Conservation (phyloP, 2,888 invertebrate species). For the Nasonovia ribisnigri region DNA sequence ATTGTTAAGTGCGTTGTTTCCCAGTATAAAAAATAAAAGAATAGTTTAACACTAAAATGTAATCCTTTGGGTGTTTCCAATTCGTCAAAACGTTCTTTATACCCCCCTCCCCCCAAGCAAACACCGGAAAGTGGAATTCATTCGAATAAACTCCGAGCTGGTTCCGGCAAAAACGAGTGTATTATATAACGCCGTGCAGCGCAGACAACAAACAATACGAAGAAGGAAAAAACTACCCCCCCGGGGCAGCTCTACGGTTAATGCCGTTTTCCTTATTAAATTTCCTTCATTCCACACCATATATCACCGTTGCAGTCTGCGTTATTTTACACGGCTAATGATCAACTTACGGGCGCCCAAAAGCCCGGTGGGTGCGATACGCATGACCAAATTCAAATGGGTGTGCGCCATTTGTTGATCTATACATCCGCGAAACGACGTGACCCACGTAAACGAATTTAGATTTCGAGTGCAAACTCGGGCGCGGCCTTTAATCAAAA, state of each 20-base stretch:
- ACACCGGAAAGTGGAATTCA: background rate
- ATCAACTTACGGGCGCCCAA: background rate
- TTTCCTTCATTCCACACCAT: slow-evolving; percentile 3
- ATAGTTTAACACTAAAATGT: background rate
- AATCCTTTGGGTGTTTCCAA: too few species aligned
- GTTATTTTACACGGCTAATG: slow-evolving; percentile 15
- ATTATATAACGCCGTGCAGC: background rate
- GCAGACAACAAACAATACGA: background rate
- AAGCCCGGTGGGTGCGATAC: slow-evolving; percentile 2
- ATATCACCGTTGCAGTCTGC: background rate
- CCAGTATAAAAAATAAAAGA: background rate
- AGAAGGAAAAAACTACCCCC: background rate
- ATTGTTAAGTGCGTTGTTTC: background rate
- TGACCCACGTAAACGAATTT: background rate
- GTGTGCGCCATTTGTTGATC: background rate
- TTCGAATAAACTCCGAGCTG: background rate
- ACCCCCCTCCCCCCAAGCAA: too few species aligned
- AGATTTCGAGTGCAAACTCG: background rate
- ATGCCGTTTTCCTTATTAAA: slow-evolving; percentile 29
- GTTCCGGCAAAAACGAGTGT: background rate
- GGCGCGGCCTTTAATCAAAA: background rate
- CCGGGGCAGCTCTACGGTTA: background rate
- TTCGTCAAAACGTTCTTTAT: background rate
- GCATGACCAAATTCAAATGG: slow-evolving; percentile 23
- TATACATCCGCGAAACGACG: background rate